These are phyloP conservation scores for Eciton burchellii DNA, from an alignment of 1,140 invertebrate genomes.

Conservation along the genomic window DNA sequence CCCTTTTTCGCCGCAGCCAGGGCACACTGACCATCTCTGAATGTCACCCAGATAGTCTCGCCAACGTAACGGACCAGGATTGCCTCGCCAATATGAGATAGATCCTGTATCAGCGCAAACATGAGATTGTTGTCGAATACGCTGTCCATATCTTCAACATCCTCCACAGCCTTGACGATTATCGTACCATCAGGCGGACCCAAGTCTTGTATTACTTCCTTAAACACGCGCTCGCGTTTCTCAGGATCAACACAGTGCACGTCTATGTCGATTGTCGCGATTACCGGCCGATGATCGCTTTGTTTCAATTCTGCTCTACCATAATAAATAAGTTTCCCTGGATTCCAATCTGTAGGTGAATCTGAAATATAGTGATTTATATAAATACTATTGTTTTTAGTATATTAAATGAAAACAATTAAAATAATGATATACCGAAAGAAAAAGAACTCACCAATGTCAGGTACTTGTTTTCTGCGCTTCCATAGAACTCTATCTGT, in stretches of 20 bases:
- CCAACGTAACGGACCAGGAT: conserved; percentile 96
- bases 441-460: conserved; percentile 85
- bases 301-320: conserved; percentile 97
- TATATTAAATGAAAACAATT: neutral
- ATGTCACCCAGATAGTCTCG: conserved; percentile 96
- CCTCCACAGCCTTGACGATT: conserved; percentile 88
- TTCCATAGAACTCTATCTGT: conserved; percentile 98
- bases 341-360: conserved; percentile 88
- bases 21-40: conserved; percentile 93
- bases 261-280: conserved; percentile 95
- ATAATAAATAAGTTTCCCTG: conserved; percentile 95
- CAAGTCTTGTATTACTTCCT: conserved; percentile 93
- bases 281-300: conserved; percentile 98
- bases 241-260: conserved; percentile 91
- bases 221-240: conserved; percentile 91
- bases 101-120: conserved; percentile 89
- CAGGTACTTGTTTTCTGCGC: conserved; percentile 90
- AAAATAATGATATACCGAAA: neutral
- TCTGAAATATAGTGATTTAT: conserved; percentile 75
- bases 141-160: conserved; percentile 82
- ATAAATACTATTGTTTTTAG: conserved; percentile 25
- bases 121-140: conserved; percentile 91
- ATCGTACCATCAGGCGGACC: conserved; percentile 98
- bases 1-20: conserved; percentile 89
- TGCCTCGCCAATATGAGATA: conserved; percentile 93